Evolutionary conservation across 2,888 invertebrate species (phyloP), one percentile per base, ranked within the genome.

Genomic region (Eupithecia abbreviata): DNA sequence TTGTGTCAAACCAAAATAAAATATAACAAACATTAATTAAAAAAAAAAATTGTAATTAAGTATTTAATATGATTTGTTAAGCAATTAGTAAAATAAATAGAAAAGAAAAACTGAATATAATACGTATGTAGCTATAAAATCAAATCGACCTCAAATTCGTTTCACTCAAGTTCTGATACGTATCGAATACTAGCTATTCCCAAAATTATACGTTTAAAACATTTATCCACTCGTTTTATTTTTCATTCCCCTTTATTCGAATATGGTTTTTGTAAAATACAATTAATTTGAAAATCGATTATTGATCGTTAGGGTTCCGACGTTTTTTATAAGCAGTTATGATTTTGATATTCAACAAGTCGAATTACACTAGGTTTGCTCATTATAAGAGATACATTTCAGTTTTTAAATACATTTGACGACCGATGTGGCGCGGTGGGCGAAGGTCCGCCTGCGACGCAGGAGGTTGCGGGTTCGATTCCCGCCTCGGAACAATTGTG

Each of bases 171-270:
- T 89, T 90, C 91, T 90, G 92, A 92, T 92, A 91, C 90, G 90
- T 92, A 93, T 94, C 93, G 90, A 92, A 94, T 91, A 47, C 69
- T 66, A 90, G 92, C 90, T 91, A 92, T 94, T 93, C 91, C 90
- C 86, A 91, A 94, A 94, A 94, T 94, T 94, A 94, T 88, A 94
- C 84, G 93, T 92, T 88, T 90, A 87, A 85, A 90, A 89, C 88
- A 87, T 90, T 90, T 76, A 78, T 49, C 68, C 86, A 89, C 90
- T 91, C 91, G 89, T 86, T 92, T 93, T 93, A 91, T 93, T 93
- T 93, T 93, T 87, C 89, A 88, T 90, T 92, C 91, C 89, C 88
- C 87, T 87, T 88, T 88, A 92, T 92, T 90, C 90, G 88, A 91
- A 90, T 91, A 91, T 89, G 89, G 89, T 91, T 92, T 91, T 91